Percentiles rank a stretch among this genome's conserved stretches.
phyloP scores from a whole-genome alignment of 64 coral and sea anemone genomes.

The Trachythela sp. region DNA sequence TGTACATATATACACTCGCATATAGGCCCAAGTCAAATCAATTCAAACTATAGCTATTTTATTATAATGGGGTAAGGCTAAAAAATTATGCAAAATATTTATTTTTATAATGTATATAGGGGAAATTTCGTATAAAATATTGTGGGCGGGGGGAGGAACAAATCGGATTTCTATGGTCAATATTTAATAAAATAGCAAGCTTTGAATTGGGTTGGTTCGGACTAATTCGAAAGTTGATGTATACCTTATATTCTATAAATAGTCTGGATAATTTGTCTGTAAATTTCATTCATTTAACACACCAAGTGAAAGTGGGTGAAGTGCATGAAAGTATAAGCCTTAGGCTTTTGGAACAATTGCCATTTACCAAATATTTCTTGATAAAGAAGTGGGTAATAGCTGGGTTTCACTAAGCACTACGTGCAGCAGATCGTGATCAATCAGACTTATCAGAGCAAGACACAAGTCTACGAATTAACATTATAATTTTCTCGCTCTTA shows the following conservation, averaged over 20 bases:
- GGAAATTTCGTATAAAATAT: not conserved
- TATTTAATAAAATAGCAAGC: not conserved
- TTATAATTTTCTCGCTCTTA: too few species aligned
- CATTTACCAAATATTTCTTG: too few species aligned
- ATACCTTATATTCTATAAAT: not conserved
- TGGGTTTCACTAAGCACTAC: too few species aligned
- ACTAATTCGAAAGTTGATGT: not conserved
- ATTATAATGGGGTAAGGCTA: not conserved
- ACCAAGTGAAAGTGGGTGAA: not conserved
- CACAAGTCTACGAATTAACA: too few species aligned
- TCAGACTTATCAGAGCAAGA: too few species aligned
- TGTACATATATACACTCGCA: not conserved
- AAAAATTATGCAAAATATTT: conserved; percentile 2
- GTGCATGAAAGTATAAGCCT: too few species aligned
- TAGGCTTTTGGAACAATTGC: too few species aligned
- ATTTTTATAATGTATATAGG: conserved; percentile 5
- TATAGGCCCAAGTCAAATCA: not conserved
- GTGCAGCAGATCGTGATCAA: too few species aligned
- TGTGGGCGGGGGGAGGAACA: not conserved
- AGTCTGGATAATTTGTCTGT: not conserved
- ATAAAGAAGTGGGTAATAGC: too few species aligned
- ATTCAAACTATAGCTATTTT: not conserved
- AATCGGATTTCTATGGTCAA: not conserved
- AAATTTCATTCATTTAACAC: not conserved
- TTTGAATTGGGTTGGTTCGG: not conserved